Evolutionary conservation across 2,888 invertebrate genomes (phyloP).

Genomic region (Tetranychus piercei): DNA sequence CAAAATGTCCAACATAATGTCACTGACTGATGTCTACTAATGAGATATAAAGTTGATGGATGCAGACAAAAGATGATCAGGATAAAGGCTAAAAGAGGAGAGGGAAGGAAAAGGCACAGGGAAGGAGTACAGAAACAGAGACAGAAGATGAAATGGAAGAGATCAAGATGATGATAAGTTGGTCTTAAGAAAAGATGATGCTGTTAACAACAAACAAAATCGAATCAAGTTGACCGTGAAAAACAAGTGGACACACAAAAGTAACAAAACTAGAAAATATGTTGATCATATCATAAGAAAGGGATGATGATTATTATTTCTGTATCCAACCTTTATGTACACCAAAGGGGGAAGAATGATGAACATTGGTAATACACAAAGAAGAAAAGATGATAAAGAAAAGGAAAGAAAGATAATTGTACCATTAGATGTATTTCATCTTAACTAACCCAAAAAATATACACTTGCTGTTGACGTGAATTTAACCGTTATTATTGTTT

Average conservation of each 20-base stretch:
- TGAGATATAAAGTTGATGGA: constrained; percentile 1
- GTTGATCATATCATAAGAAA: neutral
- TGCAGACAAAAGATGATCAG: neutral
- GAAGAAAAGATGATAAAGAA: too few species aligned
- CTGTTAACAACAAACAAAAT: neutral
- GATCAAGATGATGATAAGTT: neutral
- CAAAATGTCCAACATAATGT: neutral
- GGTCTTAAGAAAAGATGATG: neutral
- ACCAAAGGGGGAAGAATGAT: neutral
- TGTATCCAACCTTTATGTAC: neutral
- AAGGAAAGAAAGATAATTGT: too few species aligned
- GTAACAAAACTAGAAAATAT: neutral
- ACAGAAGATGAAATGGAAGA: too few species aligned
- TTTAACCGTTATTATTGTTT: too few species aligned
- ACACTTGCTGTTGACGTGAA: too few species aligned
- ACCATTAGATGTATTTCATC: too few species aligned
- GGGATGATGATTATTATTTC: neutral
- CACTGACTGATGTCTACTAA: neutral
- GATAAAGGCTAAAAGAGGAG: constrained; percentile 7
- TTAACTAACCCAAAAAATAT: too few species aligned
- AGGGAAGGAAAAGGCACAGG: neutral
- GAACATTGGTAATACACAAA: neutral
- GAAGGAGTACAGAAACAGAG: neutral
- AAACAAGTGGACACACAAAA: neutral
- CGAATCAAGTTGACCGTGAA: neutral